Evolutionary conservation across 2,113 vertebrate species (phyloP), one percentile per base, ranked within the genome.

Genomic region (Zosterops hypoxanthus): DNA sequence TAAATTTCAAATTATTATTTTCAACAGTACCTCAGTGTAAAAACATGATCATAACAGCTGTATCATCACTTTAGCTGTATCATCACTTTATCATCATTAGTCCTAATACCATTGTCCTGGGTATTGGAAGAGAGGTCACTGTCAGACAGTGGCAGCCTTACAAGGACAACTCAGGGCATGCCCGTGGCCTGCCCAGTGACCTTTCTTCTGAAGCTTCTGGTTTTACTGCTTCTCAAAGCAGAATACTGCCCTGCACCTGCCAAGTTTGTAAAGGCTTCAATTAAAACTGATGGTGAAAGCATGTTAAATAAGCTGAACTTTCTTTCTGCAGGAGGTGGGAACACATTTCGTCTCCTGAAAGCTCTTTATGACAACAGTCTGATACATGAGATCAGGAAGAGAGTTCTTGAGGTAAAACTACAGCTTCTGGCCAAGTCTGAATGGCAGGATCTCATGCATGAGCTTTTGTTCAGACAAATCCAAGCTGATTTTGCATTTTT

Each of bases 341-440:
- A 99, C 96, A 99, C 98, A 4, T 99, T 99, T 86, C 98, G 98
- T n/a, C 98, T 99, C 85, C 96, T 99, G 88, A 99, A 99, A 97
- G 94, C 97, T 56, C 98, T 99, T 60, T 99, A 99, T 7, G 98
- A 99, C 97, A 98, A 98, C 93, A 82, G 97, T 41, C 92, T 99
- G 93, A 97, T 99, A 94, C 93, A 95, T 2, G 98, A 98, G 94
- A 98, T 99, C 96, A 97, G 97, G 95, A 98, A 95, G 84, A 97
- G 98, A 90, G 98, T 99, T 60, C 95, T 99, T 36, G 97, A 98
- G 98, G 98, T 99, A 97, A 92, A 71, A 70, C 52, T 64, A 63
- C 7, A 83, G 28, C 44, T 56, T 55, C 2, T 2, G 29, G 59
- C 39, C 33, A 86, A 92, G 14, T 34, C 59, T 80, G 50, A 92